Evolutionary conservation across 2,797 vertebrate genomes (phyloP).

Genomic region (Falco rusticolus): DNA sequence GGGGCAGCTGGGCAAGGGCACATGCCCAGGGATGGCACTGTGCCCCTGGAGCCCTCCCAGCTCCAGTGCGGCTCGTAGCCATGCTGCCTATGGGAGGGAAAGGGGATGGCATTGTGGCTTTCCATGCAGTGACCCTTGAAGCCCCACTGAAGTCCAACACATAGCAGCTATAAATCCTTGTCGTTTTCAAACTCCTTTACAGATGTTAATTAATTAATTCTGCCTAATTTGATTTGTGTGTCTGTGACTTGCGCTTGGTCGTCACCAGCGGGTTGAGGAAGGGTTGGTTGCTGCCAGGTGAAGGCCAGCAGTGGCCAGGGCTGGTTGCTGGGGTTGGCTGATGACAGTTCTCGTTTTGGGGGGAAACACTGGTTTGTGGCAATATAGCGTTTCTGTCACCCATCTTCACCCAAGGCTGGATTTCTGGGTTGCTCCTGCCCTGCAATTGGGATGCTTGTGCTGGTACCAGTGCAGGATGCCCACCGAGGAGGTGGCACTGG

Average conservation of each 20-base stretch:
- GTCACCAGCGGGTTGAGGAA: not conserved
- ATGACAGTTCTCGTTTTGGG: not conserved
- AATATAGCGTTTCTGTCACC: not conserved
- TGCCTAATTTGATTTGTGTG: not conserved
- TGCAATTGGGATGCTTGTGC: accelerated
- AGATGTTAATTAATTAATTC: not conserved
- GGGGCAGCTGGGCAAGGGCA: not conserved
- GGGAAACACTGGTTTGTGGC: accelerated
- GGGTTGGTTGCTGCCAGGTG: accelerated
- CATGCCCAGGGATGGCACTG: accelerated
- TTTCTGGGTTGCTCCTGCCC: not conserved
- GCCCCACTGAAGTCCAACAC: not conserved
- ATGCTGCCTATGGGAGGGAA: accelerated
- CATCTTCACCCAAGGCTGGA: not conserved
- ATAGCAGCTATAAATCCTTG: not conserved
- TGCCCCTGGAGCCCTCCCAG: not conserved
- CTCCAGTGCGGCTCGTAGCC: accelerated
- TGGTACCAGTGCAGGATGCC: not conserved
- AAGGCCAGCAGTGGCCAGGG: not conserved
- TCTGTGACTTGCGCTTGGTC: not conserved
- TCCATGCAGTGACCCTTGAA: not conserved
- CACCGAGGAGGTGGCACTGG: accelerated
- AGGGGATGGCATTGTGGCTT: not conserved
- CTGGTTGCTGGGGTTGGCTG: not conserved
- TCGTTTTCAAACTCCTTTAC: not conserved